Conservation (phyloP, 2,888 invertebrate species). For the Cephus rjabovi region DNA sequence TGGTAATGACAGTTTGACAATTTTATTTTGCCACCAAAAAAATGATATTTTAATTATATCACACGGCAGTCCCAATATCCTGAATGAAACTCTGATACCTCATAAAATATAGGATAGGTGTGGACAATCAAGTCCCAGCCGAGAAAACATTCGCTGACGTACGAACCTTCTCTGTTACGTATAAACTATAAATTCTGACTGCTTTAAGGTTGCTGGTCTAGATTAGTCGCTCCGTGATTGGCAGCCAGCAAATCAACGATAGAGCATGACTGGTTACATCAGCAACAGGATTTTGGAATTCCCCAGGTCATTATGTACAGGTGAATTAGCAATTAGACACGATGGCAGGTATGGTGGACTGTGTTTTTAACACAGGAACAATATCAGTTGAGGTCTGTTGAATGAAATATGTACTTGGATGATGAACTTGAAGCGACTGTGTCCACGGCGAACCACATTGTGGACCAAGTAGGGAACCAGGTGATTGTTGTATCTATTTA, state of each 20-base stretch:
- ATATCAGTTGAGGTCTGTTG: neutral
- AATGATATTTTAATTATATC: too few relatives aligned
- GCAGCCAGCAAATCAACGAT: neutral
- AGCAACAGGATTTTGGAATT: constrained; percentile 5
- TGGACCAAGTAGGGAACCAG: neutral
- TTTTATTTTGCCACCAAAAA: neutral
- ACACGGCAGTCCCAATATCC: neutral
- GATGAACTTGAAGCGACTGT: neutral
- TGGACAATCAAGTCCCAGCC: neutral
- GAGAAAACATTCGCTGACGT: neutral
- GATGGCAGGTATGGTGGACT: neutral
- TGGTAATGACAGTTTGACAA: neutral
- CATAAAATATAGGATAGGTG: neutral
- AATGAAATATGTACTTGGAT: neutral
- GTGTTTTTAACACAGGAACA: neutral
- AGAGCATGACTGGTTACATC: neutral
- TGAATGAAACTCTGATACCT: neutral
- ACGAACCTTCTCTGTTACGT: neutral
- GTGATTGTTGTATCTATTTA: neutral
- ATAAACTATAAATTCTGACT: neutral
- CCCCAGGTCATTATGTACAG: neutral
- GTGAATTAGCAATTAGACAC: neutral
- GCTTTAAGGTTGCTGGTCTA: neutral
- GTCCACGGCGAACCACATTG: neutral
- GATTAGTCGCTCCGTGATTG: neutral